phyloP scores from a whole-genome alignment of 2,888 invertebrate species.

The Stenodema calcarata region DNA sequence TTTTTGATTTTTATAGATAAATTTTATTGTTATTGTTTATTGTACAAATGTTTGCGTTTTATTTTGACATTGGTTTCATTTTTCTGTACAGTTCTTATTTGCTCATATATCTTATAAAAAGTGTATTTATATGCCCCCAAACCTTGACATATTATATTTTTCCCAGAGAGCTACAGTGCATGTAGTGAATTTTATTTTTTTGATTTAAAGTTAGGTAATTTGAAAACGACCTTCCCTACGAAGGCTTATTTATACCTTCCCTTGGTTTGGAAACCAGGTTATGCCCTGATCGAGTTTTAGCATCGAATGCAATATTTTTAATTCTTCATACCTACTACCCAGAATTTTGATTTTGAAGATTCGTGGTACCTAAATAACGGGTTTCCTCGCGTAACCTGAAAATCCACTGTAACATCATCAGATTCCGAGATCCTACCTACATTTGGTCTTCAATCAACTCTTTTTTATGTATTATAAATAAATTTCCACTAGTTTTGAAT shows the following conservation, averaged over 20 bases:
- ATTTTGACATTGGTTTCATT: constrained; percentile 4
- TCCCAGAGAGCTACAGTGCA: not conserved
- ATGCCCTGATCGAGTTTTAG: not conserved
- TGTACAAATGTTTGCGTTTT: constrained; percentile 32
- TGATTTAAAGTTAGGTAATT: not conserved
- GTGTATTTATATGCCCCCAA: not conserved
- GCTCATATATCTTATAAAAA: constrained; percentile 17
- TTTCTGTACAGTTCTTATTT: constrained; percentile 32
- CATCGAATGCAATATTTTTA: not conserved
- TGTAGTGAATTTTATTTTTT: not conserved
- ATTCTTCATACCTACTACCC: not conserved
- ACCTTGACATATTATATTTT: not conserved
- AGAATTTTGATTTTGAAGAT: too few species aligned
- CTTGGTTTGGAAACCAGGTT: not conserved
- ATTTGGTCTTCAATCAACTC: too few species aligned
- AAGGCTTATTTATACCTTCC: not conserved
- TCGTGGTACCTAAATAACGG: too few species aligned
- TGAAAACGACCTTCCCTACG: not conserved
- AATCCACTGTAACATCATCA: too few species aligned
- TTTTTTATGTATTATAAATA: too few species aligned
- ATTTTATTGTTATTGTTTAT: constrained; percentile 37
- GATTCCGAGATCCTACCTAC: too few species aligned
- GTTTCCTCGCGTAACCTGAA: too few species aligned
- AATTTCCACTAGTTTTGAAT: too few species aligned
- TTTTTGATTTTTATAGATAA: constrained; percentile 31